Evolutionary conservation across 2,797 vertebrate genomes (phyloP), one percentile per base, ranked within the genome.

Genomic region (Periparus ater): DNA sequence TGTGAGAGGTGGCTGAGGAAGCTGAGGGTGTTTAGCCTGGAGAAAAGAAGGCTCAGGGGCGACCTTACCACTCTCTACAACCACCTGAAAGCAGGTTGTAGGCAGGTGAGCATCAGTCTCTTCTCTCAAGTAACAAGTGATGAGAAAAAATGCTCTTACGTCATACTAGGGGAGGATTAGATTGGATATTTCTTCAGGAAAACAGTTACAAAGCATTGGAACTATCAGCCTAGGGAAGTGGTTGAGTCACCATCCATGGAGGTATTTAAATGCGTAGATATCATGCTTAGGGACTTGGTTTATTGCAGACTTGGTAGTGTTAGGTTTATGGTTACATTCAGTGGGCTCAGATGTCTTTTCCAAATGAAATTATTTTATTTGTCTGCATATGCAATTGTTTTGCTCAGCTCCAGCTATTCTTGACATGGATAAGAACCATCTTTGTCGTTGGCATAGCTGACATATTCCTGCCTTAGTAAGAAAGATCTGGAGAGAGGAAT

Each of bases 91-190:
- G 20, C 20, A 61, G 19, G 11, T 1, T 30, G 32, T 20, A 45
- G 47, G 0, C 7, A 50, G 55, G 17, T 5, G 15, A 17, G 17
- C 2, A 45, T 10, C 0, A 0, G 15, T 72, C 32, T 76, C 25
- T 48, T 53, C 7, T 60, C n/a, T 44, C 27, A 60, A 14, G 44
- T 25, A 58, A 13, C 30, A n/a, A 50, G 15, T 1, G 5, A 34
- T 0, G 1, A 80, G 29, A 87, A 17, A 34, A 87, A 67, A 63
- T 2, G 6, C 21, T 32, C 45, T 74, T 25, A 32, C n/a, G 32
- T 36, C 58, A 70, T 3, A 4, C 17, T 23, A n/a, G 17, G 6
- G 17, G 20, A 77, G 11, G 48, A 47, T 89, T n/a, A 42, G 26
- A 9, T 11, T 19, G 20, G 53, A 21, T 66, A 62, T 42, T 67